Percentiles rank a stretch among this genome's conserved stretches.
Evolutionary conservation across 2,888 invertebrate genomes (phyloP).

Genomic region (Orthonychiurus folsomi): DNA sequence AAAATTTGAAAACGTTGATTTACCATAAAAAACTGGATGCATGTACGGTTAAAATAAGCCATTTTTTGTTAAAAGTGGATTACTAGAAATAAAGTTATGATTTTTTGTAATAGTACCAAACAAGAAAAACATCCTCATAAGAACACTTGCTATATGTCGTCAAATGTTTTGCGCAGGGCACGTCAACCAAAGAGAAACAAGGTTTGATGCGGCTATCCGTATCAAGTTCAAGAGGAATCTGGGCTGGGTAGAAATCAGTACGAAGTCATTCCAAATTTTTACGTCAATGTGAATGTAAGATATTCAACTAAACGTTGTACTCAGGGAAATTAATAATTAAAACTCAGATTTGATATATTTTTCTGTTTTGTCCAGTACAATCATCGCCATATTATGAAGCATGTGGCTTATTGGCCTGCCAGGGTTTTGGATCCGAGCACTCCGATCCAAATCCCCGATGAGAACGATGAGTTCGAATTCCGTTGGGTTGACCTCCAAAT

Average conservation of each 20-base stretch:
- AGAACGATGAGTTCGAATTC: slow-evolving; percentile 70
- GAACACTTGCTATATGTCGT: no score
- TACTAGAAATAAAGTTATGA: no score
- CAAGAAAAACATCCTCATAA: no score
- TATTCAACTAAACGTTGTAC: no score
- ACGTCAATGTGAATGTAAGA: slow-evolving; percentile 47
- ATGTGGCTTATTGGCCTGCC: slow-evolving; percentile 61
- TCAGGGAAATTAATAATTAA: no score
- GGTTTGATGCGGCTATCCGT: slow-evolving; percentile 67
- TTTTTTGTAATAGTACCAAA: no score
- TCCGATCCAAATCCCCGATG: slow-evolving; percentile 61
- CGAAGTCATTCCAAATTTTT: slow-evolving; percentile 56
- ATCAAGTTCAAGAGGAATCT: slow-evolving; percentile 85
- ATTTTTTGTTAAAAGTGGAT: no score
- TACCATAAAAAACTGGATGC: no score
- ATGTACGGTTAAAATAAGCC: no score
- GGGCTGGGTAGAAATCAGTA: slow-evolving; percentile 58
- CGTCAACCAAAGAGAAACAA: slow-evolving; percentile 71
- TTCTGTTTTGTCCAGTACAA: slow-evolving; percentile 41
- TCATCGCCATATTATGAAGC: slow-evolving; percentile 42
- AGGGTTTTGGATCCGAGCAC: slow-evolving; percentile 60
- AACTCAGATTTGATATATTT: no score
- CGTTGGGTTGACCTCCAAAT: slow-evolving; percentile 53
- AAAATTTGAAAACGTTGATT: no score
- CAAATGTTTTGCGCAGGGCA: no score